phyloP scores from a whole-genome alignment of 2,888 invertebrate species.

The Rambutsinella grinnellia region DNA sequence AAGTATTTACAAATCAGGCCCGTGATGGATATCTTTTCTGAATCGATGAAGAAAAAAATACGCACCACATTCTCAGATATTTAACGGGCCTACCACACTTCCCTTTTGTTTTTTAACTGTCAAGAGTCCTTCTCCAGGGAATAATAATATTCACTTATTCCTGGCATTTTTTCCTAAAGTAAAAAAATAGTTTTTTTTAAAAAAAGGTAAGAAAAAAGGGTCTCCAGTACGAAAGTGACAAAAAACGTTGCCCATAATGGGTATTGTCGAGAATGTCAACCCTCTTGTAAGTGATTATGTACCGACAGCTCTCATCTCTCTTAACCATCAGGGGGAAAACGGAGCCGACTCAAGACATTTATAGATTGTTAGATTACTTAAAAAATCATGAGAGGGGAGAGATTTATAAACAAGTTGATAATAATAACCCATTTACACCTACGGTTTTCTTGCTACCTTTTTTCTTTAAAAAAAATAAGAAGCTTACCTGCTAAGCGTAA shows the following conservation, averaged over 20 bases:
- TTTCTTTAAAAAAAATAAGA: too few species aligned
- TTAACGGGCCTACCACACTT: too few species aligned
- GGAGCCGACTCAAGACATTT: slow-evolving; percentile 18
- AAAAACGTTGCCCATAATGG: slow-evolving; percentile 46
- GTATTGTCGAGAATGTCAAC: slow-evolving; percentile 53
- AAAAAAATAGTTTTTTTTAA: slow-evolving; percentile 1
- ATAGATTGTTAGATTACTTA: background rate
- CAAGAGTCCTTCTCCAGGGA: slow-evolving; percentile 10
- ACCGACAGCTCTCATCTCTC: slow-evolving; percentile 50
- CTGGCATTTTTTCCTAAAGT: background rate
- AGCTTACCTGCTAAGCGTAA: too few species aligned
- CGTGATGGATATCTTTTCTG: too few species aligned
- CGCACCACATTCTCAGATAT: too few species aligned
- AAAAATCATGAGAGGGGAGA: too few species aligned
- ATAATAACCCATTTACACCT: slow-evolving; percentile 47
- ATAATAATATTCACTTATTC: too few species aligned
- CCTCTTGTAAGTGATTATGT: slow-evolving; percentile 54
- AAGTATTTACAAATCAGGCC: too few species aligned
- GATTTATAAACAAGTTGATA: background rate
- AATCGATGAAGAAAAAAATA: too few species aligned
- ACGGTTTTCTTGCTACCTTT: slow-evolving; percentile 35
- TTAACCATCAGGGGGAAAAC: slow-evolving; percentile 26
- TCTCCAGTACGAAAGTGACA: slow-evolving; percentile 50
- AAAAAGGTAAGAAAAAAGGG: slow-evolving; percentile 22
- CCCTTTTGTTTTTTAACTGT: slow-evolving; percentile 20